A percentile compares a stretch with the other conserved stretches of the same genome.
phyloP scores from a whole-genome alignment of 2,113 vertebrate genomes.

The Notarius lentiginosus region DNA sequence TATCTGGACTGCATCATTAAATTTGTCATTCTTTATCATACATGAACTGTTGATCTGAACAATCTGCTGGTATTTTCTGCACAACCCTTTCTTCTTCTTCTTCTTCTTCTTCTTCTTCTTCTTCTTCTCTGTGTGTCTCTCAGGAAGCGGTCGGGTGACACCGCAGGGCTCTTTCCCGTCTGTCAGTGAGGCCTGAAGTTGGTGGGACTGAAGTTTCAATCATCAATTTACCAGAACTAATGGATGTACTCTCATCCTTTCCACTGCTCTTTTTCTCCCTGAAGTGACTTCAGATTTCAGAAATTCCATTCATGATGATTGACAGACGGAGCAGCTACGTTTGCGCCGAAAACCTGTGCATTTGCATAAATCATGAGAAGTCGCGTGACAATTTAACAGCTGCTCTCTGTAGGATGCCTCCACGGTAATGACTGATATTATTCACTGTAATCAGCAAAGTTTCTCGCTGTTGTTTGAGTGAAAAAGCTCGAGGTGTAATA shows the following conservation, averaged over 20 bases:
- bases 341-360: conserved; percentile 70
- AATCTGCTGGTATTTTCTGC: not conserved
- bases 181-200: not conserved
- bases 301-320: conserved; percentile 73
- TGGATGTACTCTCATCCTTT: not conserved
- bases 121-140: not conserved
- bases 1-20: too few species aligned
- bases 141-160: not conserved
- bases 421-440: conserved; percentile 67
- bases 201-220: not conserved
- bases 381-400: conserved; percentile 69
- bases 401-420: conserved; percentile 67
- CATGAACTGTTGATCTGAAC: not conserved
- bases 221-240: conserved; percentile 10
- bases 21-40: not conserved
- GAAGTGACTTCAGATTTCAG: not conserved
- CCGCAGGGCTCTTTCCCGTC: not conserved
- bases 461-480: conserved; percentile 60
- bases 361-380: conserved; percentile 75
- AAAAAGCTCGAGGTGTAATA: not conserved
- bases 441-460: conserved; percentile 74
- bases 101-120: not conserved
- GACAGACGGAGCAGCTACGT: conserved; percentile 71
- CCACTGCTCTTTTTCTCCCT: not conserved
- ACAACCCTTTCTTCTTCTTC: not conserved